Percentiles rank a stretch among this genome's conserved stretches.
phyloP scores from a whole-genome alignment of 2,113 vertebrate genomes.

The Addax nasomaculatus region DNA sequence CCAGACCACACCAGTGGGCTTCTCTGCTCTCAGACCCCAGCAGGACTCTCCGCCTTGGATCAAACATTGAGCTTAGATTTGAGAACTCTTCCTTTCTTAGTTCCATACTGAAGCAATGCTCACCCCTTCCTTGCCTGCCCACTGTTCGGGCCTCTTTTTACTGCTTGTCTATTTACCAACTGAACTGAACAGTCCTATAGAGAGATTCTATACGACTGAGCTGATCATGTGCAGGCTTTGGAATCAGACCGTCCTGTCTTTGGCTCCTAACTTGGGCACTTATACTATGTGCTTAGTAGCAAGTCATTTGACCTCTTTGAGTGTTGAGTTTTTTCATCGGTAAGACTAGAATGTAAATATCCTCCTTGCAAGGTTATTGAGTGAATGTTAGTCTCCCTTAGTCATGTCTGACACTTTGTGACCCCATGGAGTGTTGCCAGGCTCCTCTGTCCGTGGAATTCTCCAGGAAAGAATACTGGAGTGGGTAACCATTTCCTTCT shows the following conservation, averaged over 20 bases:
- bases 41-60: background rate
- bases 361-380: background rate
- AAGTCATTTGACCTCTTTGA: background rate
- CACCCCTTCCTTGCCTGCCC: background rate
- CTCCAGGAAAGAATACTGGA: background rate
- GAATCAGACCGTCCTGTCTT: background rate
- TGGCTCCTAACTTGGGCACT: background rate
- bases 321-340: background rate
- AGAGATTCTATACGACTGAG: background rate
- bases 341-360: background rate
- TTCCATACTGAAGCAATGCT: background rate
- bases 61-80: background rate
- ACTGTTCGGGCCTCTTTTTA: background rate
- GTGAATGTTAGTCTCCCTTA: background rate
- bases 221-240: background rate
- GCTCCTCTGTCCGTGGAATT: background rate
- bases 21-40: background rate
- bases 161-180: background rate
- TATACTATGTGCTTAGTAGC: background rate
- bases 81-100: background rate
- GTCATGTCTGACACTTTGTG: background rate
- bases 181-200: background rate
- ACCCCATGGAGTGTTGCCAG: background rate
- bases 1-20: background rate
- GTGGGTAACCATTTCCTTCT: background rate